phyloP scores from a whole-genome alignment of 1,140 invertebrate genomes.

The Campodea augens region DNA sequence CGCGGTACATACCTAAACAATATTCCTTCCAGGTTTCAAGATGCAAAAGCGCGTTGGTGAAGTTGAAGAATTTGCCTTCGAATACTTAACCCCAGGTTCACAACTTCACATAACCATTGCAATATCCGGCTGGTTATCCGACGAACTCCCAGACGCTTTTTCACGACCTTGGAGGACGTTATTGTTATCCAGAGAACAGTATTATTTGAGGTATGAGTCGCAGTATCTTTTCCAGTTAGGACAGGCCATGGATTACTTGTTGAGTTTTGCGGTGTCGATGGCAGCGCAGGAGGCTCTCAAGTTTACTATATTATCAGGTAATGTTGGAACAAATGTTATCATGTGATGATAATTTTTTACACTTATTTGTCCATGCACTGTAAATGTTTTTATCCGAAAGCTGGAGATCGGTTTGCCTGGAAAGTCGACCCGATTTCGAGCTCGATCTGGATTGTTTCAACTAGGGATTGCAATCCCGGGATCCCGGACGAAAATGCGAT shows the following conservation, averaged over 20 bases:
- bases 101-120: constrained; percentile 43
- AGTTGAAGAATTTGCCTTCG: constrained; percentile 49
- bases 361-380: too few species aligned
- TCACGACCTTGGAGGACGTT: constrained; percentile 37
- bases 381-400: too few species aligned
- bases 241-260: constrained; percentile 38
- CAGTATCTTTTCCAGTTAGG: constrained; percentile 45
- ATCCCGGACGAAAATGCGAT: too few species aligned
- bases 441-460: too few species aligned
- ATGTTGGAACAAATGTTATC: constrained; percentile 4
- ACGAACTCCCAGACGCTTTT: constrained; percentile 27
- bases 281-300: constrained; percentile 54
- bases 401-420: too few species aligned
- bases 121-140: constrained; percentile 43
- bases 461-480: too few species aligned
- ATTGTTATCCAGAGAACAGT: constrained; percentile 42
- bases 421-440: too few species aligned
- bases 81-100: constrained; percentile 26
- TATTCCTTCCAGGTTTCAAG: constrained; percentile 33
- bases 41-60: constrained; percentile 50
- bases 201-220: constrained; percentile 45
- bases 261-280: constrained; percentile 40
- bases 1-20: too few species aligned
- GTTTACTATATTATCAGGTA: constrained; percentile 45
- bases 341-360: not conserved